Evolutionary conservation across 2,113 vertebrate genomes (phyloP), one percentile per base, ranked within the genome.

Genomic region (Aix galericulata): DNA sequence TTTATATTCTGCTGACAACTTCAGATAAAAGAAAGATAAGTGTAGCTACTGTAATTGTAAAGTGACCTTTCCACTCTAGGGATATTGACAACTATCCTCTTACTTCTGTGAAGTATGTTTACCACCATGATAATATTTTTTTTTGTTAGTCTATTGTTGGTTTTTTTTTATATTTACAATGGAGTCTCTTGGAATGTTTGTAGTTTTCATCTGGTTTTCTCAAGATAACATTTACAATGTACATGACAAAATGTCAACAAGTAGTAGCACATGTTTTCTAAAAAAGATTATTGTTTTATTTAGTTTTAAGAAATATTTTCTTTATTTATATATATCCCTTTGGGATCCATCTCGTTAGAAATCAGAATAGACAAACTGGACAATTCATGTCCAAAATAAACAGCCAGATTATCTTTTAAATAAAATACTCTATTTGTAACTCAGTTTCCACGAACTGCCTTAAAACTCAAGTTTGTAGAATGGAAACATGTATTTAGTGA

Each of bases 221-320:
- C 85, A 93, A 93, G 92, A 92, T 88, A 97, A 81, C 36, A 48
- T 94, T 96, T 94, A 92, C 85, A 59, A 52, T 42, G 42, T 46
- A 84, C 44, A 78, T 94, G 83, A 92, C 81, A 97, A 96, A 96
- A 97, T 86, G 86, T 86, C 92, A 97, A 68, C 72, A 95, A 96
- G 92, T 56, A 73, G 16, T 62, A 68, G 36, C 32, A 82, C 36
- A 68, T 34, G 17, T 82, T 94, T 90, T 96, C 59, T 95, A 74
- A 59, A 89, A 76, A 92, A 15, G 11, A 46, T 18, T 77, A 13
- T 64, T 74, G 22, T 16, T 93, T 75, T 93, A 80, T 93, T 86
- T 3, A 9, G 22, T 67, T 92, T 74, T 73, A 91, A 93, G 64
- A 71, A 58, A 32, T 0, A 13, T 18, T 88, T 80, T 44, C 14